Evolutionary conservation across 2,888 invertebrate genomes (phyloP).

Genomic region (Leptinotarsa haldemani): DNA sequence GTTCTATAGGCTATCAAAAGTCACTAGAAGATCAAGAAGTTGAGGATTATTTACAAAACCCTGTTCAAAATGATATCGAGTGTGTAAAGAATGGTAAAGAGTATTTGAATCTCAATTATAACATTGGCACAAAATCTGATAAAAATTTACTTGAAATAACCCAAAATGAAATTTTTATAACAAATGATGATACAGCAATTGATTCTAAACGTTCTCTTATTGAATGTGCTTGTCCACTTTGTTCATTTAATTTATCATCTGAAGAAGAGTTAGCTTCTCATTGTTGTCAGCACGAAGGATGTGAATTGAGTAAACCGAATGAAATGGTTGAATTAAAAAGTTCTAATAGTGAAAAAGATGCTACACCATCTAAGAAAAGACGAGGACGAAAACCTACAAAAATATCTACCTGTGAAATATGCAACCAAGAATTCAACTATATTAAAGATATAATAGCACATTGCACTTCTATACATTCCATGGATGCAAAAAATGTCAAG

Average conservation of each 20-base stretch:
- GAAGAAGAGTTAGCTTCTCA: background rate
- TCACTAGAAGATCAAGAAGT: background rate
- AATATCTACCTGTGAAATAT: slow-evolving; percentile 52
- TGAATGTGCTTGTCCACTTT: background rate
- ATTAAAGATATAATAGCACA: slow-evolving; percentile 55
- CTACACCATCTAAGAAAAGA: slow-evolving; percentile 16
- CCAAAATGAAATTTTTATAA: background rate
- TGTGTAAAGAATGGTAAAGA: background rate
- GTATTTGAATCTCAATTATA: background rate
- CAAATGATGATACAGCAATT: background rate
- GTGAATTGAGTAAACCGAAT: background rate
- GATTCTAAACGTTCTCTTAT: slow-evolving; percentile 2
- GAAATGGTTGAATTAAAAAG: background rate
- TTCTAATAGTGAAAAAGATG: background rate
- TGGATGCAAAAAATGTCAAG: slow-evolving; percentile 52
- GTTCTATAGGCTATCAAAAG: slow-evolving; percentile 4
- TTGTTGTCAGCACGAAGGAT: background rate
- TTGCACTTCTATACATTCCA: slow-evolving; percentile 50
- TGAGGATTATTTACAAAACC: background rate
- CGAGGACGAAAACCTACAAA: slow-evolving; percentile 29
- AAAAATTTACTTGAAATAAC: background rate
- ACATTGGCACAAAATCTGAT: background rate
- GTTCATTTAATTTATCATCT: background rate
- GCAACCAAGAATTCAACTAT: slow-evolving; percentile 48
- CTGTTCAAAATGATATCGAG: background rate